A percentile compares a stretch with the other conserved stretches of the same genome.
Conservation (phyloP, 2,888 invertebrate genomes). For the Lithophane leautieri region DNA sequence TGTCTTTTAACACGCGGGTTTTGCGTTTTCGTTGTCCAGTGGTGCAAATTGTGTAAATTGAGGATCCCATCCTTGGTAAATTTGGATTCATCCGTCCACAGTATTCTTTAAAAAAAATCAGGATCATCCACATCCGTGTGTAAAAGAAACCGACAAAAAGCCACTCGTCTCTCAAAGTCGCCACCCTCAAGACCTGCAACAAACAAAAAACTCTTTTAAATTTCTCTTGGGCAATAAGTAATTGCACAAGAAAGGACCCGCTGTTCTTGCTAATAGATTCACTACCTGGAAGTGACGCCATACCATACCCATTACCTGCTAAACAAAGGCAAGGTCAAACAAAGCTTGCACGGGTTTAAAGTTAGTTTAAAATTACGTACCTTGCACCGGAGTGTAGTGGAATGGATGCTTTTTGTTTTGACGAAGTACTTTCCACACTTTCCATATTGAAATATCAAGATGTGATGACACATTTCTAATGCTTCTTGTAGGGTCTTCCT, state of each 20-base stretch:
- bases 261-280: background rate
- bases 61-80: too few species aligned
- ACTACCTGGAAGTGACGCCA: background rate
- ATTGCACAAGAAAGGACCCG: too few species aligned
- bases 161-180: background rate
- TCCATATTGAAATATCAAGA: conserved; percentile 1
- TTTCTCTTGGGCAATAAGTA: too few species aligned
- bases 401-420: background rate
- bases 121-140: conserved; percentile 8
- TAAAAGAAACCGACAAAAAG: background rate
- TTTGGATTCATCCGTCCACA: too few species aligned
- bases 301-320: background rate
- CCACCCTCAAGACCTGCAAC: too few species aligned
- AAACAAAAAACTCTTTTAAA: too few species aligned
- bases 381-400: background rate
- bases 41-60: too few species aligned
- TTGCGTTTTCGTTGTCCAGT: too few species aligned
- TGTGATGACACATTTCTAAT: background rate
- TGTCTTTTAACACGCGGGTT: too few species aligned
- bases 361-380: background rate
- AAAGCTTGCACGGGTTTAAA: background rate
- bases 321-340: background rate
- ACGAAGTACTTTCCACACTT: background rate
- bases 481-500: conserved; percentile 3
- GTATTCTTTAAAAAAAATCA: background rate